These are phyloP conservation scores for Falco peregrinus DNA, from an alignment of 2,797 vertebrate genomes.

Conservation along the genomic window DNA sequence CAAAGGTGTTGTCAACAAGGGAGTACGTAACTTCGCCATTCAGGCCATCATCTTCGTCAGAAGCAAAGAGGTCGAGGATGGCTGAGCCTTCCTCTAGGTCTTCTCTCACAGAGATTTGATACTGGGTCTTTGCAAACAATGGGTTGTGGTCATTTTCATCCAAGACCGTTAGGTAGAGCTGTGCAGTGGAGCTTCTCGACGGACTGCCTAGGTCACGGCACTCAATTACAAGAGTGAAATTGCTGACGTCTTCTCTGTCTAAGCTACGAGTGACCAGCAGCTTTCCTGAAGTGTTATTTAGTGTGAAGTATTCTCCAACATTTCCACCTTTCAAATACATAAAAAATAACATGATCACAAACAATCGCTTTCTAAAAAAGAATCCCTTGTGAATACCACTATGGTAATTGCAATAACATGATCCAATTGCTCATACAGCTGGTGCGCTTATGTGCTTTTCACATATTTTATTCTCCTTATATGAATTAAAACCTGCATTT, in stretches of 20 bases:
- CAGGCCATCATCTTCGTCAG: conserved; percentile 84
- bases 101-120: conserved; percentile 84
- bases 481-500: conserved; percentile 49
- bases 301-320: conserved; percentile 79
- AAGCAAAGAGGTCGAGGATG: conserved; percentile 81
- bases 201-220: conserved; percentile 83
- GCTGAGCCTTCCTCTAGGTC: conserved; percentile 78
- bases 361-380: not conserved
- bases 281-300: conserved; percentile 84
- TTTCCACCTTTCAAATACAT: conserved; percentile 81
- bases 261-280: conserved; percentile 81
- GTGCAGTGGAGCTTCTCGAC: conserved; percentile 76
- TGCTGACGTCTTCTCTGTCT: conserved; percentile 85
- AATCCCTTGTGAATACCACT: not conserved
- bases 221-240: conserved; percentile 84
- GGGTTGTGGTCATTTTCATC: conserved; percentile 92
- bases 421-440: not conserved
- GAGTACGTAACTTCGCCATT: conserved; percentile 86
- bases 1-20: conserved; percentile 80
- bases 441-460: not conserved
- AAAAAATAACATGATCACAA: conserved; percentile 20
- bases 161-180: conserved; percentile 81
- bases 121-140: conserved; percentile 77
- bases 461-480: not conserved
- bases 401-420: conserved; percentile 15